phyloP scores from a whole-genome alignment of 2,113 vertebrate genomes.

The Podarcis raffonei region DNA sequence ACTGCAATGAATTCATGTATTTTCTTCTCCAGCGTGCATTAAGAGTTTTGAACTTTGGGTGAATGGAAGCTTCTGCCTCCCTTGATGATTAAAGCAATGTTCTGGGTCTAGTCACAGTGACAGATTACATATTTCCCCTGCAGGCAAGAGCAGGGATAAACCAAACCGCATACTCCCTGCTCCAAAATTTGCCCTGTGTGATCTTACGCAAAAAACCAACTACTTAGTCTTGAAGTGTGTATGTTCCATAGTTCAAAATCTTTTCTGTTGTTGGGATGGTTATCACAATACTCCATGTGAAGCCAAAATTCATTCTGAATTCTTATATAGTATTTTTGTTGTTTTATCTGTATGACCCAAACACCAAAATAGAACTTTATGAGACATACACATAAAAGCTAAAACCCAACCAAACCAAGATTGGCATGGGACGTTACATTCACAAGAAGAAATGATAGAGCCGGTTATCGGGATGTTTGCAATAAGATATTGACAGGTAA shows the following conservation, averaged over 20 bases:
- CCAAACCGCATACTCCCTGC: background rate
- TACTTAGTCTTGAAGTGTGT: no score
- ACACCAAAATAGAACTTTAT: no score
- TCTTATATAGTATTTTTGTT: no score
- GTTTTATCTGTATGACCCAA: no score
- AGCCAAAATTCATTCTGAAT: no score
- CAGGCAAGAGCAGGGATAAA: background rate
- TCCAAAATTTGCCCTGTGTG: background rate
- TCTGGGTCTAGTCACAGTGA: background rate
- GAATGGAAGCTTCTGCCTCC: background rate
- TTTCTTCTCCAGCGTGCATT: background rate
- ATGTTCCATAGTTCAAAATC: background rate
- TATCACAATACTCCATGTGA: no score
- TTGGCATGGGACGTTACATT: no score
- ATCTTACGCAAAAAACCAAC: background rate
- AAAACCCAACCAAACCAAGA: no score
- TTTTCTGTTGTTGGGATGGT: background rate
- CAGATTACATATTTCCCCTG: background rate
- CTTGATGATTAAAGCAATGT: background rate
- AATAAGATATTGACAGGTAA: no score
- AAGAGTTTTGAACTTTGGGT: background rate
- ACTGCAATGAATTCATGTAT: background rate
- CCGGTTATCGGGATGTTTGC: no score
- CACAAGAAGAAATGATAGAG: no score
- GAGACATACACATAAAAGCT: no score